Base-by-base conservation (phyloP, 2,113 vertebrate genomes). In the Chaetodon trifascialis region DNA sequence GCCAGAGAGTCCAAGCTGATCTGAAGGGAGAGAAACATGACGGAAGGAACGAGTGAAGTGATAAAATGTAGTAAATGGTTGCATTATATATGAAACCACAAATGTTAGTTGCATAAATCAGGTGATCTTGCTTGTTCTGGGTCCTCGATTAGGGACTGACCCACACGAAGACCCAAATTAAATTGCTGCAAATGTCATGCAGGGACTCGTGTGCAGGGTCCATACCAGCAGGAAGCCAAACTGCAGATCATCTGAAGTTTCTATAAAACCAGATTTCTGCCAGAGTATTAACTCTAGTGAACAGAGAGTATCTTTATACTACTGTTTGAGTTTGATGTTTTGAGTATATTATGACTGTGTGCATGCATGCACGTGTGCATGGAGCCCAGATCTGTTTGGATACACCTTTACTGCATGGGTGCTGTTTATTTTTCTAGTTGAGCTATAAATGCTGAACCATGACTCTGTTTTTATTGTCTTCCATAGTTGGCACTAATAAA, bases 401-500 rank as follows among this genome's bases (percentile, higher is more conserved):
- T 74, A 15, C 7, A 0, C 17, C 5, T 65, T 76, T 1, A 7
- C 25, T 66, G 23, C 36, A 3, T 46, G 66, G 0, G 16, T 25
- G 52, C 17, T 46, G 21, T 78, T 75, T 71, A 30, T 73, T 65
- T 84, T 65, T 76, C 12, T 2, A 76, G 30, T 56, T 76, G 75
- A 82, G 34, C 25, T 47, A 47, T 56, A 11, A 67, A 80, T 54
- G 56, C 14, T 51, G n/a, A 34, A 87, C 30, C 34, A 2, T 73
- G 64, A 76, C 34, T 78, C 40, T 84, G 68, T 88, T 91, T 88
- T 86, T 84, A 73, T 72, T 80, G 44, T 52, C 60, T 82, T 79
- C 36, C 15, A 75, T 66, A 49, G 4, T 76, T 88, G 76, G 21
- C 49, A 80, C 81, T 88, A 94, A 94, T 94, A 93, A 95, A 94